phyloP scores from a whole-genome alignment of 2,797 vertebrate genomes.

The Falco concolor region DNA sequence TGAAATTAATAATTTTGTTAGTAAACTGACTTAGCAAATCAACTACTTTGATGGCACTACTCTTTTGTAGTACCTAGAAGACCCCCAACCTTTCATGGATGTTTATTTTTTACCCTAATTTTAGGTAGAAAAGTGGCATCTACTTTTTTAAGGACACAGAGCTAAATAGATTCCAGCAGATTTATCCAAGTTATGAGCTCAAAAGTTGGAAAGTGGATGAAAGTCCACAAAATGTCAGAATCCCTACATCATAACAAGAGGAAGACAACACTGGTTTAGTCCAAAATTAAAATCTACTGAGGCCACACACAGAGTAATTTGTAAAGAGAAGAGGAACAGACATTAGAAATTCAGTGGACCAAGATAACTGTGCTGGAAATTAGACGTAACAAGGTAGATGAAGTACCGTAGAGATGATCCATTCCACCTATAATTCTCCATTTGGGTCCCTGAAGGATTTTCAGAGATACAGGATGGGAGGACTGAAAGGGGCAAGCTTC shows the following conservation, averaged over 20 bases:
- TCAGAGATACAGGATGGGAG: background rate
- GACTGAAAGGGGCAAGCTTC: background rate
- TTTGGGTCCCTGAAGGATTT: background rate
- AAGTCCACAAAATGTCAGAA: background rate
- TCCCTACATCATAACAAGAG: accelerated
- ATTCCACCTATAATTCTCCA: background rate
- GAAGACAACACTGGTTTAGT: background rate
- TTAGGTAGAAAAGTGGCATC: background rate
- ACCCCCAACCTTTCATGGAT: background rate
- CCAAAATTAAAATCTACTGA: background rate
- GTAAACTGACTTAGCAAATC: background rate
- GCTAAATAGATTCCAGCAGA: background rate
- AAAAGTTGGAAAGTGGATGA: background rate
- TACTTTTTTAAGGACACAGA: background rate
- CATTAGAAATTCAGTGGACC: background rate
- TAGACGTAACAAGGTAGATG: background rate
- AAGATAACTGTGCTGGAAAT: background rate
- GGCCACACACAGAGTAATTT: background rate
- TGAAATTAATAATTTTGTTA: background rate
- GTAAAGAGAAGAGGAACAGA: background rate
- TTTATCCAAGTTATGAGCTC: background rate
- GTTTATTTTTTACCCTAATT: background rate
- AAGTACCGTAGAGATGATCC: background rate
- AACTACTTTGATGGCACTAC: background rate
- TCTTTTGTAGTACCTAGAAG: background rate